Evolutionary conservation across 2,888 invertebrate species (phyloP).

Genomic region (Cistogaster globosa): DNA sequence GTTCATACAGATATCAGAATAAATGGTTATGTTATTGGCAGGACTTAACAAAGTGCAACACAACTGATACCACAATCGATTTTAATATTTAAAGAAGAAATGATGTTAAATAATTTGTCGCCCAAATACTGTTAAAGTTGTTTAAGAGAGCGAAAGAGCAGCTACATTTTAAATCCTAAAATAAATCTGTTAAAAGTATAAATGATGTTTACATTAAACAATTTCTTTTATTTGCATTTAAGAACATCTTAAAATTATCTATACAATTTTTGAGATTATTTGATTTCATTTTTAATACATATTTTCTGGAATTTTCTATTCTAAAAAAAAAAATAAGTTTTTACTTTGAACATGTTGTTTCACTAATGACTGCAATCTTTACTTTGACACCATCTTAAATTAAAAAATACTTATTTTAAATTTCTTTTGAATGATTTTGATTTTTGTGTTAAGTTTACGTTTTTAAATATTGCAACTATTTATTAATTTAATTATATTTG

Average conservation of each 20-base stretch:
- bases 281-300: not conserved
- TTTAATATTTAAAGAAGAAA: too few relatives aligned
- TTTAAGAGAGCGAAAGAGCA: too few relatives aligned
- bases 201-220: too few relatives aligned
- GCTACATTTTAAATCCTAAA: too few relatives aligned
- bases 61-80: too few relatives aligned
- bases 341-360: conserved; percentile 38
- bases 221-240: too few relatives aligned
- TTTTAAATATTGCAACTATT: not conserved
- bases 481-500: conserved; percentile 27
- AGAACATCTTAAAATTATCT: not conserved
- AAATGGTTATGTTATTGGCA: too few relatives aligned
- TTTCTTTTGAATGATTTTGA: conserved; percentile 7
- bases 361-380: not conserved
- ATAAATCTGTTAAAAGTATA: too few relatives aligned
- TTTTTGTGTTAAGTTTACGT: not conserved
- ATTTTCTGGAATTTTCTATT: not conserved
- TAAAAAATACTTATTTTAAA: not conserved
- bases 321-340: not conserved
- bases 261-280: not conserved
- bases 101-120: too few relatives aligned
- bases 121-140: too few relatives aligned
- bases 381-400: not conserved
- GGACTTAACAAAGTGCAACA: too few relatives aligned
- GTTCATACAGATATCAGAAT: too few relatives aligned